Percentiles rank a stretch among this genome's conserved stretches.
Evolutionary conservation across 2,797 vertebrate species (phyloP).

Genomic region (Alectoris magna): DNA sequence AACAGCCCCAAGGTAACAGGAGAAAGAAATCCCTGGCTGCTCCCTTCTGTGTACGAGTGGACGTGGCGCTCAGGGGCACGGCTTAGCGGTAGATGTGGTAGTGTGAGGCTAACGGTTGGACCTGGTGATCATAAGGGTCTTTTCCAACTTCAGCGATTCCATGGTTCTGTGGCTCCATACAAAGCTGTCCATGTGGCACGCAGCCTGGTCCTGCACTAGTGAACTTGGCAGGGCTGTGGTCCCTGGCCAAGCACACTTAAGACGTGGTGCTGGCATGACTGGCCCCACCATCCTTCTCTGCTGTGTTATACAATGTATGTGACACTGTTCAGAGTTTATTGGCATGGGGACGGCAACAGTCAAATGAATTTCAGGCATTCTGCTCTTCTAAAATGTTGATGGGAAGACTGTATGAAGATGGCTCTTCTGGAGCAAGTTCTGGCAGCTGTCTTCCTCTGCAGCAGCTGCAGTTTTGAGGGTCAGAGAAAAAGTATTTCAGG

Average conservation of each 20-base stretch:
- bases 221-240: no score
- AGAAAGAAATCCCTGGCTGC: background rate
- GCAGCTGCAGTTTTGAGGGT: background rate
- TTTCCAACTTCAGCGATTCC: background rate
- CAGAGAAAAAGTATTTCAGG: background rate
- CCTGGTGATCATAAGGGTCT: background rate
- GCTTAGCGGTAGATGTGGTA: background rate
- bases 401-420: background rate
- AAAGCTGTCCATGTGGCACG: background rate
- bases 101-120: background rate
- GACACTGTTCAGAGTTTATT: background rate
- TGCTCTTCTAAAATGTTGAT: background rate
- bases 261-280: accelerated
- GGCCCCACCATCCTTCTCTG: background rate
- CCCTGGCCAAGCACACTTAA: background rate
- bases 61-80: background rate
- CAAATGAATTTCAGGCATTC: background rate
- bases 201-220: background rate
- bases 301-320: accelerated
- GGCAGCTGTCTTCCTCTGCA: background rate
- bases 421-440: background rate
- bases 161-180: background rate
- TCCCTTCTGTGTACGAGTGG: background rate
- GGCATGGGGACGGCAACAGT: background rate
- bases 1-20: background rate